phyloP scores from a whole-genome alignment of 1,140 invertebrate species.

The Paracyclopina nana region DNA sequence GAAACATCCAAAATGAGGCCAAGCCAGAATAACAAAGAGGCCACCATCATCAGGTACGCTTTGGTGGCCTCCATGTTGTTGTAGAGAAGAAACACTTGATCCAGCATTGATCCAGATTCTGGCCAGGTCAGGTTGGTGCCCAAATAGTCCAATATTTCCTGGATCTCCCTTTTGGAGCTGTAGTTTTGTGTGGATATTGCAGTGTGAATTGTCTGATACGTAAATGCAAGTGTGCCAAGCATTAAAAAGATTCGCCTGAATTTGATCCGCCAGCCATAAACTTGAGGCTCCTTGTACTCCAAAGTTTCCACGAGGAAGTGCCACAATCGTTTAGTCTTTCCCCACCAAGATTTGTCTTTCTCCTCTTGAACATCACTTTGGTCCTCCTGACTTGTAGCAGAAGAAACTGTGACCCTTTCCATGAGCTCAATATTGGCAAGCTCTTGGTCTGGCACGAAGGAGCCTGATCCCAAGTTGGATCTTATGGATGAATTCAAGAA shows the following conservation, averaged over 20 bases:
- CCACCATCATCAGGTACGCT: not conserved
- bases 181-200: constrained; percentile 4
- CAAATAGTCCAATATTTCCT: constrained; percentile 6
- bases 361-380: not conserved
- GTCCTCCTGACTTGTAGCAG: not conserved
- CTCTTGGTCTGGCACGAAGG: not conserved
- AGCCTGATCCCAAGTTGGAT: not conserved
- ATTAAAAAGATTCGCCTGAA: constrained; percentile 5
- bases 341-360: not conserved
- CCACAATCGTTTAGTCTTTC: not conserved
- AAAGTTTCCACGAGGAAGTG: not conserved
- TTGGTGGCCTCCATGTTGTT: constrained; percentile 3
- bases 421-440: not conserved
- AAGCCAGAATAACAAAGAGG: constrained; percentile 1
- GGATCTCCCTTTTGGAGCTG: constrained; percentile 6
- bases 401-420: not conserved
- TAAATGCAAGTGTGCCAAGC: not conserved
- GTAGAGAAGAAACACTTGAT: constrained; percentile 10
- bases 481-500: too few relatives aligned
- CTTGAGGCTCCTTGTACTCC: constrained; percentile 2
- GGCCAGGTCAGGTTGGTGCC: constrained; percentile 14
- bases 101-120: not conserved
- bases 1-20: constrained; percentile 4
- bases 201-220: not conserved
- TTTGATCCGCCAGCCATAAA: constrained; percentile 11